These are phyloP conservation scores for Lottia scabra DNA, from an alignment of 2,888 invertebrate genomes.

Conservation along the genomic window DNA sequence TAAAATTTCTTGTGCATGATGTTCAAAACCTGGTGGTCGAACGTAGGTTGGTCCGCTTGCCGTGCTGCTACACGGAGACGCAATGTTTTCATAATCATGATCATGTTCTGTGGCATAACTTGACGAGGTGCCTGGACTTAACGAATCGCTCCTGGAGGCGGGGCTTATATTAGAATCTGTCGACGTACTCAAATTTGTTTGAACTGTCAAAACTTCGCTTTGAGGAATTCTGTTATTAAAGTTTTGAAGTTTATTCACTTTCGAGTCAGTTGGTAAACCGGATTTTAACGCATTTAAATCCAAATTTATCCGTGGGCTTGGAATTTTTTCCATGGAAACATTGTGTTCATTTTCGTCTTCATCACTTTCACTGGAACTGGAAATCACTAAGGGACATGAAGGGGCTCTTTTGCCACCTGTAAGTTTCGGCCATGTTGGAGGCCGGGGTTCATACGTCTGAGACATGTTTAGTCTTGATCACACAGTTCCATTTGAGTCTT, in stretches of 20 bases:
- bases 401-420: constrained; percentile 50
- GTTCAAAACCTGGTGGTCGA: constrained; percentile 63
- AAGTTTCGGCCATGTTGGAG: constrained; percentile 43
- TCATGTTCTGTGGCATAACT: constrained; percentile 55
- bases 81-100: constrained; percentile 62
- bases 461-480: background rate
- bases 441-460: constrained; percentile 27
- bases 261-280: constrained; percentile 7
- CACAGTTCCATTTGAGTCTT: too few relatives aligned
- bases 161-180: background rate
- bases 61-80: constrained; percentile 63
- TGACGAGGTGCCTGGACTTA: constrained; percentile 7
- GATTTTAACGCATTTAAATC: background rate
- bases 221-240: background rate
- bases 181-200: background rate
- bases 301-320: constrained; percentile 13
- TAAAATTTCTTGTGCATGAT: constrained; percentile 64
- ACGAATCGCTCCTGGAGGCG: background rate
- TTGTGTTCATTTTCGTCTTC: constrained; percentile 27
- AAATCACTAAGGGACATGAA: constrained; percentile 34
- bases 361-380: constrained; percentile 36
- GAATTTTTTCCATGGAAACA: background rate
- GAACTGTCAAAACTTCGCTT: background rate
- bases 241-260: constrained; percentile 5
- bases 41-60: constrained; percentile 66